These are phyloP conservation scores for Meghimatium bilineatum DNA, from an alignment of 2,888 invertebrate genomes.

Conservation along the genomic window DNA sequence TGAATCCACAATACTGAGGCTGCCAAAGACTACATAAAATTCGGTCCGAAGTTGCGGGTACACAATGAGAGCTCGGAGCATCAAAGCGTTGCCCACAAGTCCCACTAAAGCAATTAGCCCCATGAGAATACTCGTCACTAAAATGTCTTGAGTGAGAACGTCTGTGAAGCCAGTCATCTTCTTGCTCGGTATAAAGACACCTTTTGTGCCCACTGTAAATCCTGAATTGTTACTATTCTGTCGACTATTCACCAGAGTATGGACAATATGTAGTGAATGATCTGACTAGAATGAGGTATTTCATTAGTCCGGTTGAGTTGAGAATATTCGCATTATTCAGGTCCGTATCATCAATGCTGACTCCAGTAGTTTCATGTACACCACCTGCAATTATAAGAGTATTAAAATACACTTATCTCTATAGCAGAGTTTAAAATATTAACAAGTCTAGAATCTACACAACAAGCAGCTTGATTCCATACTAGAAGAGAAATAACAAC, in stretches of 20 bases:
- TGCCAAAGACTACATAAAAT: conserved; percentile 64
- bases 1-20: conserved; percentile 63
- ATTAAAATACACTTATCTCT: background rate
- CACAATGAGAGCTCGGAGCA: conserved; percentile 61
- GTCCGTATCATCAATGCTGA: background rate
- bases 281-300: background rate
- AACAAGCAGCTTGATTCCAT: too few species aligned
- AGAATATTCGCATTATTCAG: background rate
- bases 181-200: background rate
- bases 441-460: too few species aligned
- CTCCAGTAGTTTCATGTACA: background rate
- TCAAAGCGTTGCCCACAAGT: conserved; percentile 64
- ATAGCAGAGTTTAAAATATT: too few species aligned
- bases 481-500: too few species aligned
- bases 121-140: conserved; percentile 63
- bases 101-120: conserved; percentile 66
- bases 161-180: conserved; percentile 18
- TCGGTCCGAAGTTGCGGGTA: conserved; percentile 60
- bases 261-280: background rate
- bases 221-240: background rate
- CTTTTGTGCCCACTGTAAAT: background rate
- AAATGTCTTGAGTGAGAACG: conserved; percentile 49
- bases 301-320: background rate
- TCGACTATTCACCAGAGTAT: background rate
- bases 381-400: background rate